phyloP scores from a whole-genome alignment of 2,888 invertebrate species.

The Hypercompe scribonia region DNA sequence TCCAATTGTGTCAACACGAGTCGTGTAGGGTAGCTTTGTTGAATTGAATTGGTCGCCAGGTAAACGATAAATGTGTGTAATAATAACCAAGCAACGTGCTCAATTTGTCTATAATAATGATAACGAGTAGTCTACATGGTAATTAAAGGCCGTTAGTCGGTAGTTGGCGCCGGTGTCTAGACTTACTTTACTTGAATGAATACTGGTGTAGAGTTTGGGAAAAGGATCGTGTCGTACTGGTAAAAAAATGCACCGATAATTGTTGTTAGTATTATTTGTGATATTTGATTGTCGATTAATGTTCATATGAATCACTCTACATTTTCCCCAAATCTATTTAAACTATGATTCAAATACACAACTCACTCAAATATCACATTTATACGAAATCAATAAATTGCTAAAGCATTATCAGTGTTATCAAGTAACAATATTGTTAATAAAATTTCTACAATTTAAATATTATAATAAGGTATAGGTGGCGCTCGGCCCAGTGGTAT shows the following conservation, averaged over 20 bases:
- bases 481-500: too few species aligned
- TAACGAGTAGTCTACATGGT: conserved; percentile 62
- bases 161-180: conserved; percentile 48
- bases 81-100: conserved; percentile 58
- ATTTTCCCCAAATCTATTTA: background rate
- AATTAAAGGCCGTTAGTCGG: conserved; percentile 71
- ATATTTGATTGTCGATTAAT: background rate
- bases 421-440: background rate
- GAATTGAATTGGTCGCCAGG: conserved; percentile 73
- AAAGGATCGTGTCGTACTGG: conserved; percentile 32
- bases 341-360: too few species aligned
- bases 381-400: too few species aligned
- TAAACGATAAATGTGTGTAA: conserved; percentile 74
- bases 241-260: conserved; percentile 17
- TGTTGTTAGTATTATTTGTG: background rate
- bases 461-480: background rate
- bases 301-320: background rate
- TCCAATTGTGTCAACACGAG: conserved; percentile 70
- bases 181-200: conserved; percentile 32
- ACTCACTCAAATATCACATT: too few species aligned
- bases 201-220: conserved; percentile 32
- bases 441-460: background rate
- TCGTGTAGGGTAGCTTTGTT: conserved; percentile 62
- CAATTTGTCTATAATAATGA: conserved; percentile 65
- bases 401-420: background rate